Evolutionary conservation across 2,113 vertebrate genomes (phyloP), one percentile per base, ranked within the genome.

Genomic region (Stomatorhinus ivindoensis): DNA sequence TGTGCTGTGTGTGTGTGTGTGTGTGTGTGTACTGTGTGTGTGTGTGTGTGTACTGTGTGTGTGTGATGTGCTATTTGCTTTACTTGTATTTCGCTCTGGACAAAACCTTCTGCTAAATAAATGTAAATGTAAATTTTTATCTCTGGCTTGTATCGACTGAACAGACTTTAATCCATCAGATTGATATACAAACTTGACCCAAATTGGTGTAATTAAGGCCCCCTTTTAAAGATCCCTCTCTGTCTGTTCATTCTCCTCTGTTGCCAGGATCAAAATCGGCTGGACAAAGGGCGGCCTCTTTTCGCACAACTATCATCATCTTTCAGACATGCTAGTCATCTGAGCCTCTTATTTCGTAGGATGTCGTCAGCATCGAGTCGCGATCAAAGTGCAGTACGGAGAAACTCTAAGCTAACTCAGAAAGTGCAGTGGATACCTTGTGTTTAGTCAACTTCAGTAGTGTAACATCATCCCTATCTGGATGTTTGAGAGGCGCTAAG

Each of bases 1-100:
- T n/a, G n/a, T n/a, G 87, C n/a, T n/a, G 58, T 76, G n/a, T 69
- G 89, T 31, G n/a, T 69, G 87, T 69, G 65, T 87, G 65, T 51
- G 90, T 83, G 85, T 47, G 53, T 44, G n/a, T 69, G 87, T 83
- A n/a, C n/a, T n/a, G n/a, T n/a, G n/a, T n/a, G n/a, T n/a, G n/a
- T n/a, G 87, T 83, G 61, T 50, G 89, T 83, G 84, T 53, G 69
- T 42, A n/a, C n/a, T n/a, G 19, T 69, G 55, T n/a, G 55, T 61
- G 58, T 76, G 51, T 69, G 89, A 69, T 69, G 61, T 69, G 27
- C 27, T 69, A 13, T 31, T 69, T 69, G 61, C 27, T 27, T 69
- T 10, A 69, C 61, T 31, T 69, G n/a, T 65, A 31, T 27, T n/a
- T 65, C 9, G 24, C 84, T 50, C 27, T 86, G n/a, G n/a, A 86